phyloP scores from a whole-genome alignment of 2,888 invertebrate species.

The Pachydiplax longipennis region DNA sequence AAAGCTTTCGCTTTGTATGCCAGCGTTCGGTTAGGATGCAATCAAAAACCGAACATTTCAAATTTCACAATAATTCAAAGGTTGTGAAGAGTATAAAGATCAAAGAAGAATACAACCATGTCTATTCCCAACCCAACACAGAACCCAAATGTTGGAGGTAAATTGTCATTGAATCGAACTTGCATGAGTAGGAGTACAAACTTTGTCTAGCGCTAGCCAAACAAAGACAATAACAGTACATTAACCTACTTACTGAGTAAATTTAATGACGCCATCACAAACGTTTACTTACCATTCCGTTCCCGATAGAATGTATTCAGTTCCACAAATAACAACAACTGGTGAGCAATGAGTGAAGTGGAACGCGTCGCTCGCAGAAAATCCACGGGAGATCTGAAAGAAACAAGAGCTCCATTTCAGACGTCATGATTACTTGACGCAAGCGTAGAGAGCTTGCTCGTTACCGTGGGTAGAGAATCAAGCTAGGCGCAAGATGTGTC shows the following conservation, averaged over 20 bases:
- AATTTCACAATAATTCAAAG: background rate
- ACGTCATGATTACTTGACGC: conserved; percentile 27
- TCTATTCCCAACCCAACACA: too few species aligned
- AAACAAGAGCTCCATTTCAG: background rate
- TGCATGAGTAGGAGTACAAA: too few species aligned
- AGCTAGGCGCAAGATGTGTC: background rate
- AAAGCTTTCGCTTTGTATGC: background rate
- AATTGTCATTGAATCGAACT: too few species aligned
- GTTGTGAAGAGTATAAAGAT: too few species aligned
- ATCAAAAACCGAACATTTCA: too few species aligned
- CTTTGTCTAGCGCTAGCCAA: background rate
- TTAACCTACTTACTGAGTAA: background rate
- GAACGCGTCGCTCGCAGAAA: background rate
- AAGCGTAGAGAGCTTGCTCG: background rate
- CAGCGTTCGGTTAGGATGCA: background rate
- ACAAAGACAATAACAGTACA: background rate
- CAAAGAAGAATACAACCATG: too few species aligned
- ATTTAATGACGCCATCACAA: background rate
- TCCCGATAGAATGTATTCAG: background rate
- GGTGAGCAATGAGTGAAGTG: background rate
- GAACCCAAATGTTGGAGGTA: too few species aligned
- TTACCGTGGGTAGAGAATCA: background rate
- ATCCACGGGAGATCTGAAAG: background rate
- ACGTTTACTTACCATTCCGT: conserved; percentile 22
- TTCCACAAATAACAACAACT: background rate